Base-by-base conservation (phyloP, 2,797 vertebrate genomes). In the Clarias fuscus region DNA sequence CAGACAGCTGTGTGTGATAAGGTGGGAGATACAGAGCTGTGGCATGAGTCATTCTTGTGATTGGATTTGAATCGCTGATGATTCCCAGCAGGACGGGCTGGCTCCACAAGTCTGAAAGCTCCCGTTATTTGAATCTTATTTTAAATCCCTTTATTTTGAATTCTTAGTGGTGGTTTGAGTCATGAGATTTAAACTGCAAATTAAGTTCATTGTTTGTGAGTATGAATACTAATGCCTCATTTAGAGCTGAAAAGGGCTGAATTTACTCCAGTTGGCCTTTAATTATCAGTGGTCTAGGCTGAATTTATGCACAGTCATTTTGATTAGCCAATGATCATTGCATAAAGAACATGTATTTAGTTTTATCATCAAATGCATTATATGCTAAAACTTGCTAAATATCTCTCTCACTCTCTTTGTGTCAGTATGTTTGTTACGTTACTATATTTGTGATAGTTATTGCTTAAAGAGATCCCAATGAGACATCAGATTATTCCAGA, bases 211-310 rank as follows among this genome's bases (percentile, higher is more conserved):
- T 59, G 76, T 73, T 61, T 68, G 84, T 86, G 64, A 84, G 62
- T 85, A 37, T 81, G 53, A 76, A 82, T 48, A 71, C 73, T 82
- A 68, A 84, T 81, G 75, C 84, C 72, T 86, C 48, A 40, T 88
- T 89, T 84, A 71, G 72, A 84, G 88, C 77, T 76, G 61, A 85
- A 79, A 90, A 90, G 88, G 88, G 88, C 88, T 88, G 72, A 89
- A 86, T 83, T 89, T 87, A 76, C 86, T 87, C 85, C 84, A 72
- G 80, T 83, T 79, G 53, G 62, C 68, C 83, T 87, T 89, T 86
- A 86, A 85, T 84, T 81, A 85, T 86, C 85, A 79, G 85, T 87
- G 37, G 87, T 53, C 24, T 18, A 53, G 78, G 80, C 84, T 88
- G 86, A 79, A 85, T 88, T 84, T 89, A 86, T 87, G 82, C 77